Evolutionary conservation across 92 coral and sea anemone species (phyloP).

Genomic region (Palythoa grandiflora): DNA sequence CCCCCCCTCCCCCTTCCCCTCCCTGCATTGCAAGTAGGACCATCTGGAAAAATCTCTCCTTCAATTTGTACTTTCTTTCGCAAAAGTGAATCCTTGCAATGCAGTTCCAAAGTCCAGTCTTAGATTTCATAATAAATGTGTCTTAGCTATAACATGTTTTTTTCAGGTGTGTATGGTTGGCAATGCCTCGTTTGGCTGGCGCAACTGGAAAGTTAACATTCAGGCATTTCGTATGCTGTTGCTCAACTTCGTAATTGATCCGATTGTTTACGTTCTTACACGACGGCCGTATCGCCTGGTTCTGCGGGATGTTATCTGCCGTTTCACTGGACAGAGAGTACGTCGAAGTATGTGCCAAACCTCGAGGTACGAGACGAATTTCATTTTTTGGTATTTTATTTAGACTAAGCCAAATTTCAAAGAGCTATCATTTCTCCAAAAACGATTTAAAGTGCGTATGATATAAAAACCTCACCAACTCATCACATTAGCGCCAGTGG

Average conservation of each 20-base stretch:
- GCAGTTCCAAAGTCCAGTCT: no score
- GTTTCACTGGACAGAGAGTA: neutral
- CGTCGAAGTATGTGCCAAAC: constrained; percentile 4
- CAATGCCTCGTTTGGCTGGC: constrained; percentile 26
- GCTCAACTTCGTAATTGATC: constrained; percentile 36
- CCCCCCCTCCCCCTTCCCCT: no score
- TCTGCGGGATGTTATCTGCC: constrained; percentile 21
- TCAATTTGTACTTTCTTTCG: no score
- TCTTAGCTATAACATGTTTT: no score
- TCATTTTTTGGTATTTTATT: neutral
- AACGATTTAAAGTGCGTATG: no score
- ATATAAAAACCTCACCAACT: no score
- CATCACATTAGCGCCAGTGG: no score
- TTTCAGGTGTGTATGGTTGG: constrained; percentile 26
- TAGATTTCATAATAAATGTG: no score
- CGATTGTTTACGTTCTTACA: constrained; percentile 25
- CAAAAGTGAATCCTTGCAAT: no score
- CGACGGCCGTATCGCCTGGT: constrained; percentile 27
- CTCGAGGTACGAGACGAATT: neutral
- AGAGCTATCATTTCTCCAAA: neutral
- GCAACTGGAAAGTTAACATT: neutral
- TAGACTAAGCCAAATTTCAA: neutral
- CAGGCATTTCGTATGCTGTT: constrained; percentile 33
- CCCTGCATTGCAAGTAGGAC: no score
- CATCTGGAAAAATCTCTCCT: no score